phyloP scores from a whole-genome alignment of 2,888 invertebrate species.

The Lasioglossum marginatum region DNA sequence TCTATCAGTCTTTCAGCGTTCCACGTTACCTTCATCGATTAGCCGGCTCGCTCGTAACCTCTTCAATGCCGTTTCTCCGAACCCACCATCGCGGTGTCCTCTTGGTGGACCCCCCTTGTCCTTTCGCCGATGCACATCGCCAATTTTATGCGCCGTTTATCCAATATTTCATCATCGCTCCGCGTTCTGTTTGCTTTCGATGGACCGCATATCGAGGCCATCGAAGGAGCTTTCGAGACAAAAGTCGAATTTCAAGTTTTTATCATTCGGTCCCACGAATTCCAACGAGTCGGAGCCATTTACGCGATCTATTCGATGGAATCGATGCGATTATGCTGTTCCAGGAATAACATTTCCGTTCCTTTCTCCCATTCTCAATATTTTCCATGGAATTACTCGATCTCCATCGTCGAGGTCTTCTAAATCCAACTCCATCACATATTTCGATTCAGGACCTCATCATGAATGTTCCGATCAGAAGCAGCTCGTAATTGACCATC shows the following conservation, averaged over 20 bases:
- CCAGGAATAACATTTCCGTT: background rate
- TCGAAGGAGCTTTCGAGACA: background rate
- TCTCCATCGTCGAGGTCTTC: too few species aligned
- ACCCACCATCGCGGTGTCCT: background rate
- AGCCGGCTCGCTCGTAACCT: constrained; percentile 63
- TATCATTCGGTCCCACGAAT: background rate
- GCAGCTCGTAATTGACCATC: background rate
- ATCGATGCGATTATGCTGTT: background rate
- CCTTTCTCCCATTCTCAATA: background rate
- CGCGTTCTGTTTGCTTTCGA: constrained; percentile 58
- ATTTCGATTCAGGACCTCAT: background rate
- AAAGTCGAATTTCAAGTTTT: constrained; percentile 12
- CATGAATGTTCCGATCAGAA: constrained; percentile 19
- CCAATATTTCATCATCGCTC: constrained; percentile 59
- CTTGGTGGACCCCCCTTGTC: constrained; percentile 6
- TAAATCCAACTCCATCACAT: too few species aligned
- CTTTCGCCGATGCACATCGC: constrained; percentile 16
- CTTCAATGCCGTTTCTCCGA: constrained; percentile 35
- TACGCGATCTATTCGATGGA: background rate
- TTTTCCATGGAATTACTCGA: background rate
- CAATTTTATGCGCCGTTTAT: constrained; percentile 56
- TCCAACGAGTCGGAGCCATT: background rate
- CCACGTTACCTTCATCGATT: constrained; percentile 84
- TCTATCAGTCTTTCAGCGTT: constrained; percentile 78
- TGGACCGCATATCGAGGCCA: constrained; percentile 10